Base-by-base conservation (phyloP, 2,888 invertebrate species). In the Sepiola atlantica region DNA sequence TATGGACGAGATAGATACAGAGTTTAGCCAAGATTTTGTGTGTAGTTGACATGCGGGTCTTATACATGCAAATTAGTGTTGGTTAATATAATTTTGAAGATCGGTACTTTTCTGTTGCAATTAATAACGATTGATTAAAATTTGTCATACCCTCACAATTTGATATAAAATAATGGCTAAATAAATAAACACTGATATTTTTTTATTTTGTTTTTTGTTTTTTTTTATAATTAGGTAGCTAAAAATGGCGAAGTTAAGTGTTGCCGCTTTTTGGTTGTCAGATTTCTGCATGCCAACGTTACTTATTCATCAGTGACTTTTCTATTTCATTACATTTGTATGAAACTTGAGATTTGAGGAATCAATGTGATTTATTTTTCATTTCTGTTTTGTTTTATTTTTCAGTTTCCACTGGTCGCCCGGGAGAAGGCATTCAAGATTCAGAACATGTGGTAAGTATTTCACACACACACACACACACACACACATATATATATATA, bases 361-460 rank as follows among this genome's bases (percentile, higher is more conserved):
- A n/a, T 32, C 16, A n/a, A 77, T n/a, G n/a, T 77, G 77, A 77
- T 77, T 77, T 77, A n/a, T 77, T 12, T 77, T 45, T 45, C 45
- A 45, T 45, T 45, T 24, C 54, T 28, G 32, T 94, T 94, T 90
- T 24, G 92, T 28, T 94, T 94, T 94, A 35, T 35, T 90, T 95
- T 95, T 55, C 94, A 96, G 96, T 96, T 95, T 95, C 96, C 45
- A 95, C 95, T 55, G 96, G 95, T 55, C 94, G 95, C 45, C 95
- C 95, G 92, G 95, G 95, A 94, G 95, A 96, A 55, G 95, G 95
- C 93, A 94, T 95, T 90, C 94, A 94, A 92, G 95, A 96, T 57
- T 95, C 95, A 92, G 96, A 96, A 94, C 96, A 96, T 91, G 95
- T 95, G 95, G 96, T 96, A 55, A 94, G 95, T 92, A 92, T 77